Evolutionary conservation across 2,797 vertebrate species (phyloP), one percentile per base, ranked within the genome.

Genomic region (Sphenodon punctatus): DNA sequence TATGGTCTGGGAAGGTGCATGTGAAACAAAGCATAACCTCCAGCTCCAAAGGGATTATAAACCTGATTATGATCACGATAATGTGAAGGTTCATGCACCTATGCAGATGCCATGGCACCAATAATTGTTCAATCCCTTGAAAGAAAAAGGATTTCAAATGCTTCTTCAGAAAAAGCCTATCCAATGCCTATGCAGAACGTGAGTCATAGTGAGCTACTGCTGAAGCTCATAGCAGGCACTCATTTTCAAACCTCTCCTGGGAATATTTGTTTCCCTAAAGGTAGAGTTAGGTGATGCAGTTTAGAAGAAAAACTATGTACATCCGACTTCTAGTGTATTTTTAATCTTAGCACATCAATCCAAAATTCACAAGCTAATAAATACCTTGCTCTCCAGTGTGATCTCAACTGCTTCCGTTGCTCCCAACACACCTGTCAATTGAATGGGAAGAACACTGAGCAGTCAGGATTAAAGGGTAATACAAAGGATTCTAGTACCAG

Each of bases 341-440:
- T 55, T 27, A 12, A 41, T 38, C 45, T 49, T 27, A 64, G 8
- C 4, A 15, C n/a, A 58, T 27, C 45, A 43, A 7, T 27, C 49
- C 81, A 78, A 85, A 75, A 71, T 59, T 78, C 4, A 82, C 39
- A 68, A 89, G 19, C 12, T 30, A 65, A 71, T 48, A 78, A 58
- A 32, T 95, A 99, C 98, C 97, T 98, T 99, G 82, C 96, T 98
- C 94, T 99, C 98, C 96, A 99, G 86, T n/a, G 98, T 97, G 86
- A 99, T 97, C 85, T 99, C 98, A 43, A 98, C 96, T 48, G 98
- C 95, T 78, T 99, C 98, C 5, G 96, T 97, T 89, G 96, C 94
- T 39, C 97, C 97, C 75, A 94, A 89, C 84, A 98, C 67, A 89
- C 97, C 98, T 98, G 90, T 70, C 83, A 87, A 92, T 84, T 64